These are phyloP conservation scores for Bolborhynchus lineola DNA, from an alignment of 2,113 vertebrate genomes.

Conservation along the genomic window DNA sequence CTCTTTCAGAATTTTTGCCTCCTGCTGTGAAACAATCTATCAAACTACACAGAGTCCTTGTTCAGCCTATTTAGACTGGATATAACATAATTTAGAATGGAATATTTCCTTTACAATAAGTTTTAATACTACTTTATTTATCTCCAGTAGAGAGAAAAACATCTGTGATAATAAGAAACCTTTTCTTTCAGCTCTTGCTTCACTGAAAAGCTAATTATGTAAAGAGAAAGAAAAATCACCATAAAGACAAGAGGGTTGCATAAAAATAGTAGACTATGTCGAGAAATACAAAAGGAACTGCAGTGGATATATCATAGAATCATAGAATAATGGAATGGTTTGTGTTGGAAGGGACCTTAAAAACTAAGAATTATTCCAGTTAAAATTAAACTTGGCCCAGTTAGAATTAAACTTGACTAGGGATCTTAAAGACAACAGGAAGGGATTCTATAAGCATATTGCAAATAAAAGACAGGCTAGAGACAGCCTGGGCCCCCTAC, in stretches of 20 bases:
- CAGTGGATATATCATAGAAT: not conserved
- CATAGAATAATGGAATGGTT: not conserved
- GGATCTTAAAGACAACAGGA: no score
- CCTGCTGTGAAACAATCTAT: not conserved
- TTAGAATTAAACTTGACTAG: no score
- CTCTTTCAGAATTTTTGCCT: not conserved
- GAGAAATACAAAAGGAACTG: not conserved
- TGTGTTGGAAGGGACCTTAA: not conserved
- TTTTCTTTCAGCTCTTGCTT: not conserved
- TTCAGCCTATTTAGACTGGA: not conserved
- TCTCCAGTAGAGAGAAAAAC: not conserved
- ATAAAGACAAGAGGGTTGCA: not conserved
- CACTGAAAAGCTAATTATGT: not conserved
- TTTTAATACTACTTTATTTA: not conserved
- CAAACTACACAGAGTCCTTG: not conserved
- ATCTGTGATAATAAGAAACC: not conserved
- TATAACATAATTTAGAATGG: not conserved
- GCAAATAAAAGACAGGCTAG: no score
- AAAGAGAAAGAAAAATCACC: not conserved
- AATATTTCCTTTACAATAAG: not conserved
- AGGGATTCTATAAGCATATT: no score
- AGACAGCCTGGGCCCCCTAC: no score
- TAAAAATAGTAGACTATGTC: not conserved
- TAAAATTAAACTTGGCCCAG: no score
- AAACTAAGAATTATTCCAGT: not conserved